A percentile compares a stretch with the other conserved stretches of the same genome.
These are phyloP conservation scores for Parapristionchus giblindavisi DNA, from an alignment of 2,888 invertebrate species.

Conservation along the genomic window DNA sequence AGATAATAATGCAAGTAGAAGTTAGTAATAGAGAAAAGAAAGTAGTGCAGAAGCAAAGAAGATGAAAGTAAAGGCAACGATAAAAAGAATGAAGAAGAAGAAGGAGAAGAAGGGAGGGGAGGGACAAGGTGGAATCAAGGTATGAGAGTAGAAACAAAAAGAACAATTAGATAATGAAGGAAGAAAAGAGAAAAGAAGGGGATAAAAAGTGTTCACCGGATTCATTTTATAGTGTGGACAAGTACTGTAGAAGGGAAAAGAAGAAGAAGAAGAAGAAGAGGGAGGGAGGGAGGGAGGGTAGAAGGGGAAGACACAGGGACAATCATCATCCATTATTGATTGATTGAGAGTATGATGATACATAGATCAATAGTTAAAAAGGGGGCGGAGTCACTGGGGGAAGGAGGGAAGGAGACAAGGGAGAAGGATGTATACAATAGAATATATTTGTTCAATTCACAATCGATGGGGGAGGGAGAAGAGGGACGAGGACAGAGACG, in stretches of 20 bases:
- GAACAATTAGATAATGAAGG: neutral
- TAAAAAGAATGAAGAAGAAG: neutral
- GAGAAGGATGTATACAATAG: neutral
- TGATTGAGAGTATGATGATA: neutral
- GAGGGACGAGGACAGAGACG: neutral
- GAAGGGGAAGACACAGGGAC: too few relatives aligned
- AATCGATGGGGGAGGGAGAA: neutral
- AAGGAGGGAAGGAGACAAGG: neutral
- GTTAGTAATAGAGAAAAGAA: conserved; percentile 1
- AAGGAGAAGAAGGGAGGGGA: too few relatives aligned
- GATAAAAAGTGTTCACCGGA: neutral
- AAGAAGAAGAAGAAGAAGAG: too few relatives aligned
- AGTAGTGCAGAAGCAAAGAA: neutral
- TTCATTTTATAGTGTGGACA: neutral
- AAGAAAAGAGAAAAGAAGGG: conserved; percentile 19
- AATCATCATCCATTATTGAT: too few relatives aligned
- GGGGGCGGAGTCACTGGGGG: neutral
- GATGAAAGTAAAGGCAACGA: conserved; percentile 9
- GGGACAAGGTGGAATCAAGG: neutral
- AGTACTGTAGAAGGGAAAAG: neutral
- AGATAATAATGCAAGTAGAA: too few relatives aligned
- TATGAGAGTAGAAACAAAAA: neutral
- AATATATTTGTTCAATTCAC: neutral
- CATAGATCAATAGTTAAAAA: neutral
- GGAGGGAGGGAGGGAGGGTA: too few relatives aligned